A percentile compares a stretch with the other conserved stretches of the same genome.
Evolutionary conservation across 2,888 invertebrate genomes (phyloP).

Genomic region (Napeogenes sylphis): DNA sequence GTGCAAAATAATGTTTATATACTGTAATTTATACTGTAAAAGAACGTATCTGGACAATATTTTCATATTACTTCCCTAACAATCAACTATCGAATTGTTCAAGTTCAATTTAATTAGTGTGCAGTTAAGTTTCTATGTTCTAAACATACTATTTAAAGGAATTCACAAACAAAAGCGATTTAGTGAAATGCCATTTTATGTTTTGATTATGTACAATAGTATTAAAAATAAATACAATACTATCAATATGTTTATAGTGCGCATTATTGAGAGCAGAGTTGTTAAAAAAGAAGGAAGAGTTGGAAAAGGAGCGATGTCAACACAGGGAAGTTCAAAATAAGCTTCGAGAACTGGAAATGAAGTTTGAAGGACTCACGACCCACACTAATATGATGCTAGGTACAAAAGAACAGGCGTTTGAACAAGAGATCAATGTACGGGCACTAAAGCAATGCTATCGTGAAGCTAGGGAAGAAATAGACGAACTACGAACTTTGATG

Average conservation of each 20-base stretch:
- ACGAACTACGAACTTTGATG: conserved; percentile 78
- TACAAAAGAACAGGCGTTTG: conserved; percentile 80
- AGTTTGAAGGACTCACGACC: conserved; percentile 47
- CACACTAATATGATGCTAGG: conserved; percentile 70
- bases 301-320: conserved; percentile 79
- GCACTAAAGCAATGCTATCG: conserved; percentile 76
- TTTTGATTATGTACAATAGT: background rate
- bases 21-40: no score
- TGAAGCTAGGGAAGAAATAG: conserved; percentile 76
- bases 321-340: conserved; percentile 71
- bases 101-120: no score
- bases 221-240: background rate
- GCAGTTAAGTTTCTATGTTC: no score
- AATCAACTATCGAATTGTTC: no score
- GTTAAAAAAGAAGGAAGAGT: conserved; percentile 69
- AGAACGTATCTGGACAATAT: no score
- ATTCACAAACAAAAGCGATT: no score
- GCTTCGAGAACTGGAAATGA: conserved; percentile 65
- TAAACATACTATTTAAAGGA: no score
- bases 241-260: conserved; percentile 44
- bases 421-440: conserved; percentile 69
- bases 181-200: no score
- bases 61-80: no score
- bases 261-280: conserved; percentile 62
- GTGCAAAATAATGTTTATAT: no score